phyloP scores from a whole-genome alignment of 2,797 vertebrate species.

The Mormyrops boulengeri region DNA sequence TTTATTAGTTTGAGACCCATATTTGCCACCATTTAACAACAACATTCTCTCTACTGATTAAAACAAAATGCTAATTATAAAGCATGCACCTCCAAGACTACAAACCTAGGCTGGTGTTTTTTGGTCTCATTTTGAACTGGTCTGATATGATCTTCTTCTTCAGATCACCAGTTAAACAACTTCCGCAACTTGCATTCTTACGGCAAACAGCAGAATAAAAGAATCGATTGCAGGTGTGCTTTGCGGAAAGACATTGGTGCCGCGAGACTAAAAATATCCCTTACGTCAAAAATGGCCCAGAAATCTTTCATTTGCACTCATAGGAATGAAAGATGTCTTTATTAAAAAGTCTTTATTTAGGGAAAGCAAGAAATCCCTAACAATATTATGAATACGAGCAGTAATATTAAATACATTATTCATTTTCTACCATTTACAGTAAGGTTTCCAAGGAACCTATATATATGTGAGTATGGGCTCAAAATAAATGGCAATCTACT shows the following conservation, averaged over 20 bases:
- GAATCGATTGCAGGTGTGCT: background rate
- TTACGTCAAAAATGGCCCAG: background rate
- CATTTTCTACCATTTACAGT: background rate
- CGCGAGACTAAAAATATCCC: background rate
- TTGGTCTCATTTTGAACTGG: background rate
- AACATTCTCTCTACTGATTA: background rate
- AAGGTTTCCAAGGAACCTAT: background rate
- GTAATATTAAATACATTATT: background rate
- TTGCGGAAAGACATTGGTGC: background rate
- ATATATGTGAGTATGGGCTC: background rate
- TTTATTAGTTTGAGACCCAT: background rate
- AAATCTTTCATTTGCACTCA: background rate
- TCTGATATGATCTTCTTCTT: background rate
- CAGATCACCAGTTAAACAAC: background rate
- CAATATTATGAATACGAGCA: background rate
- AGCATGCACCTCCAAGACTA: background rate
- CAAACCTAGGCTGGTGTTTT: background rate
- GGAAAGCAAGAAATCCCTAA: background rate
- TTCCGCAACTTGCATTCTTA: background rate
- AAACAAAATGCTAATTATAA: background rate
- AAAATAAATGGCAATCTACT: background rate
- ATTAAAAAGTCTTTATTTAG: background rate
- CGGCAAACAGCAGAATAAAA: background rate
- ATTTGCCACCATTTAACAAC: background rate
- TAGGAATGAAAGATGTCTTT: background rate